These are phyloP conservation scores for Melitaea athalia DNA, from an alignment of 2,888 invertebrate species.

Conservation along the genomic window DNA sequence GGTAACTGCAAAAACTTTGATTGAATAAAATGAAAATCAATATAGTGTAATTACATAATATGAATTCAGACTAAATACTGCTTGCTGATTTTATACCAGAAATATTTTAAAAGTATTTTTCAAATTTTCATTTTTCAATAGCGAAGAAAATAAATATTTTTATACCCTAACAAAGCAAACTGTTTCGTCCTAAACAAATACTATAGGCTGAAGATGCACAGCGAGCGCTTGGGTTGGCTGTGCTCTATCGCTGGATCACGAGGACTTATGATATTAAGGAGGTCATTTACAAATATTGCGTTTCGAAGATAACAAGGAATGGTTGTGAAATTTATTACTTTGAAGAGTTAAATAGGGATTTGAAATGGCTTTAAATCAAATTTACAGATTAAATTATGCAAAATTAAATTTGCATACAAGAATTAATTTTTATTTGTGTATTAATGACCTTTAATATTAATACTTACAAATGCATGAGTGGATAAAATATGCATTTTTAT, in stretches of 20 bases:
- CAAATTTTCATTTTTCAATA: background rate
- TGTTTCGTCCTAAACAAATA: constrained; percentile 25
- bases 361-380: too few relatives aligned
- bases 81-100: background rate
- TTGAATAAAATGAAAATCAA: too few relatives aligned
- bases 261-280: constrained; percentile 14
- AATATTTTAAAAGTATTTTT: background rate
- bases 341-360: background rate
- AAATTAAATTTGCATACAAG: background rate
- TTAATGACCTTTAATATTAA: too few relatives aligned
- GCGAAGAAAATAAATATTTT: constrained; percentile 1
- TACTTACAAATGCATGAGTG: too few relatives aligned
- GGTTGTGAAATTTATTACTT: background rate
- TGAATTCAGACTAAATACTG: too few relatives aligned
- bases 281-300: background rate
- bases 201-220: background rate
- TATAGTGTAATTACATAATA: too few relatives aligned
- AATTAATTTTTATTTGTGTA: background rate
- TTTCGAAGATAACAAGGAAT: constrained; percentile 10
- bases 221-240: background rate
- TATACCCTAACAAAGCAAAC: constrained; percentile 11
- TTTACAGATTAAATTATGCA: background rate
- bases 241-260: constrained; percentile 21
- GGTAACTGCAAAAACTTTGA: too few relatives aligned
- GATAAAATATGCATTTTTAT: too few relatives aligned